Percentiles rank a stretch among this genome's conserved stretches.
These are phyloP conservation scores for Choristoneura rosaceana DNA, from an alignment of 2,888 invertebrate species.

Conservation along the genomic window DNA sequence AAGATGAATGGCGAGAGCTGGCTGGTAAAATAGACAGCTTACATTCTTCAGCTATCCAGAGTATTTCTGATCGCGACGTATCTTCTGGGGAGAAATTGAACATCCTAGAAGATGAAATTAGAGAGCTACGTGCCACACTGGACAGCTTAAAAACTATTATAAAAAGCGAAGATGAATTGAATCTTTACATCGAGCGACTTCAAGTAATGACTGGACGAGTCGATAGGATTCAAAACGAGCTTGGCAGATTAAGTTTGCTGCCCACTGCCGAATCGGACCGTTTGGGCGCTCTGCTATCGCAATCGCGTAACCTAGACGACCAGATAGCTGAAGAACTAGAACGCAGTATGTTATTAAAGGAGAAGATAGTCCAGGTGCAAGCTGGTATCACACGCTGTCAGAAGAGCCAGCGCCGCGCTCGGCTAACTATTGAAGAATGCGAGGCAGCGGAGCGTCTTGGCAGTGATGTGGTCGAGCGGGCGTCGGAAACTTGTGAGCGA, in stretches of 20 bases:
- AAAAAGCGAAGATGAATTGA: slow-evolving; percentile 93
- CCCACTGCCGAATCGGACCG: slow-evolving; percentile 92
- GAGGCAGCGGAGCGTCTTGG: slow-evolving; percentile 90
- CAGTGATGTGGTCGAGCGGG: slow-evolving; percentile 91
- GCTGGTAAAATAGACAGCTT: slow-evolving; percentile 87
- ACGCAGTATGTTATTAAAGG: slow-evolving; percentile 89
- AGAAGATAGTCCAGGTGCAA: slow-evolving; percentile 90
- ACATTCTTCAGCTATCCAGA: slow-evolving; percentile 88
- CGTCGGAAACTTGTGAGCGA: slow-evolving; percentile 89
- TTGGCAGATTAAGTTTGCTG: slow-evolving; percentile 90
- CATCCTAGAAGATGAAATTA: slow-evolving; percentile 90
- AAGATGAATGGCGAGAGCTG: slow-evolving; percentile 90
- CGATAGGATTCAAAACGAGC: slow-evolving; percentile 92
- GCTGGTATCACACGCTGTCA: slow-evolving; percentile 89
- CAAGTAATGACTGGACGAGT: slow-evolving; percentile 91
- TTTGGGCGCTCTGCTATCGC: slow-evolving; percentile 88
- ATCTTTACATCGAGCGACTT: slow-evolving; percentile 91
- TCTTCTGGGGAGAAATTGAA: slow-evolving; percentile 90
- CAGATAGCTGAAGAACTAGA: slow-evolving; percentile 92
- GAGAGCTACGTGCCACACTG: slow-evolving; percentile 89
- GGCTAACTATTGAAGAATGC: slow-evolving; percentile 89
- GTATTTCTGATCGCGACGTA: slow-evolving; percentile 90
- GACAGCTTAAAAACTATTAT: slow-evolving; percentile 91
- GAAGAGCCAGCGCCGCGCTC: slow-evolving; percentile 88
- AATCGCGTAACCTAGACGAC: slow-evolving; percentile 89